Evolutionary conservation across 2,888 invertebrate genomes (phyloP), one percentile per base, ranked within the genome.

Genomic region (Philhelius pedissequus): DNA sequence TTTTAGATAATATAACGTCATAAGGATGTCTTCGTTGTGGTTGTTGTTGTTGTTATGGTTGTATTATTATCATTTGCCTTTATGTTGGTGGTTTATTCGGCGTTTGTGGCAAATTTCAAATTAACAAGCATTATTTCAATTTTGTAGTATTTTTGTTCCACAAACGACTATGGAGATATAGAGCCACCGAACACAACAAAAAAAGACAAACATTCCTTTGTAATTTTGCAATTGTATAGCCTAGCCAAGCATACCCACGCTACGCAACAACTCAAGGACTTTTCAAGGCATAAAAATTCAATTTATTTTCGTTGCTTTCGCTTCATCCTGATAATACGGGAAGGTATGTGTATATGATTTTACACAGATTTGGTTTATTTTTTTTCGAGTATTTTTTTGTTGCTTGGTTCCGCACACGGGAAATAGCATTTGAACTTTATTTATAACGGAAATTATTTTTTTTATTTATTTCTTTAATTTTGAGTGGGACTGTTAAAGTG

Each of bases 161-260:
- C 40, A 50, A 58, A 68, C 45, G 43, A 1, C 38, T 0, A 6
- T 1, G 9, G n/a, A 11, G 18, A 15, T 0, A 25, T 32, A 32
- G 9, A 32, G 32, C 2, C 6, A 3, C 7, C 5, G 38, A 18
- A 45, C 20, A 7, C n/a, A 15, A 13, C 20, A 30, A 32, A 22
- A 3, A 35, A 25, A 25, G 50, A n/a, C n/a, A n/a, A n/a, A n/a
- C n/a, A n/a, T n/a, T n/a, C n/a, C 27, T 48, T 54, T 64, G 70
- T 52, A 38, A 62, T 82, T 82, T 76, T 60, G 81, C 76, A 82
- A 82, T 82, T 82, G 64, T 71, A 77, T 73, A 71, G 66, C 35
- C 27, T 70, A 62, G n/a, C 58, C 52, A 68, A 43, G 66, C 32
- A 8, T 50, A 15, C 13, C 3, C 25, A 3, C 5, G 5, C 25